Evolutionary conservation across 2,888 invertebrate species (phyloP).

Genomic region (Melitaea athalia): DNA sequence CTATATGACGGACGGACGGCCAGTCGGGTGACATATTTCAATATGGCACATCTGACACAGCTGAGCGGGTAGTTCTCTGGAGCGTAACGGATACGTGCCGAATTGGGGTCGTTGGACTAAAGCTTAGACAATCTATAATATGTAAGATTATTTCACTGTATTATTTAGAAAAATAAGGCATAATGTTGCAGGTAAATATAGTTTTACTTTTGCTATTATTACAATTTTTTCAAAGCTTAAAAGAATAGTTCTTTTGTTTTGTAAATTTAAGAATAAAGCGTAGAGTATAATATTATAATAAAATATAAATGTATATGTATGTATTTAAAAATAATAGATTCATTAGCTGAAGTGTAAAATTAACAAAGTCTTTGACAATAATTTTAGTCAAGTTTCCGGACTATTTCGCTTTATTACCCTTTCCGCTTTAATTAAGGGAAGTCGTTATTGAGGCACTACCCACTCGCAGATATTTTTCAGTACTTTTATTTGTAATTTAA

Average conservation of each 20-base stretch:
- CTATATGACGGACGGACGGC: conserved; percentile 59
- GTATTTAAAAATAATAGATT: conserved; percentile 2
- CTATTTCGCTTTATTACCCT: conserved; percentile 78
- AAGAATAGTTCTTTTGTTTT: too few species aligned
- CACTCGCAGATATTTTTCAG: conserved; percentile 80
- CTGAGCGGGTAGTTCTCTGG: conserved; percentile 54
- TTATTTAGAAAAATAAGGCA: too few species aligned
- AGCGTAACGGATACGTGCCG: conserved; percentile 65
- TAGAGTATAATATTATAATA: too few species aligned
- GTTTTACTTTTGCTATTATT: too few species aligned
- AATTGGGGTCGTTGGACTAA: conserved; percentile 49
- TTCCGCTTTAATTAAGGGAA: conserved; percentile 80
- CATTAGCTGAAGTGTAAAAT: conserved; percentile 26
- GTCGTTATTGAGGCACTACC: conserved; percentile 79
- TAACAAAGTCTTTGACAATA: conserved; percentile 49
- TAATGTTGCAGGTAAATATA: too few species aligned
- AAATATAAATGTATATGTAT: too few species aligned
- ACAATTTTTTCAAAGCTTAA: too few species aligned
- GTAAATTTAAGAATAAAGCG: too few species aligned
- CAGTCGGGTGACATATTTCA: conserved; percentile 70
- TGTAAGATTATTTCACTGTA: too few species aligned
- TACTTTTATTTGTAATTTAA: conserved; percentile 83
- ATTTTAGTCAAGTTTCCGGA: conserved; percentile 66
- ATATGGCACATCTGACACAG: conserved; percentile 69
- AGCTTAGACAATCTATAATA: conserved; percentile 3